phyloP scores from a whole-genome alignment of 2,888 invertebrate genomes.

The Germaria angustata region DNA sequence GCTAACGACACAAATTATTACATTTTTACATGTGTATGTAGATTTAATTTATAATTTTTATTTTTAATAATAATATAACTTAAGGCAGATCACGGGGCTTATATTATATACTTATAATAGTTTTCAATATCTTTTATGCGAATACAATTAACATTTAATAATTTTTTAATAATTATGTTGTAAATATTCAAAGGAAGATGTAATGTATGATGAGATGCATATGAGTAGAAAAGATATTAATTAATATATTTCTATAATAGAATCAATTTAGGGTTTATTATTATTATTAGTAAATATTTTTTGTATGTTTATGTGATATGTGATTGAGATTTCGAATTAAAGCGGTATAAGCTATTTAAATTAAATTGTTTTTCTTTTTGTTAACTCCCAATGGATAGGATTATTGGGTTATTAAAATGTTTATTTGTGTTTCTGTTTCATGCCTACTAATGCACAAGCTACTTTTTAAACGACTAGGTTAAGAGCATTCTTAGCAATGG shows the following conservation, averaged over 20 bases:
- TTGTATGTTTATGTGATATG: slow-evolving; percentile 53
- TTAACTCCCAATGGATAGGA: not conserved
- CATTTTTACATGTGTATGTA: not conserved
- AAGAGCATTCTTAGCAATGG: too few relatives aligned
- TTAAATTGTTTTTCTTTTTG: not conserved
- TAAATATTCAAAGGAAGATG: slow-evolving; percentile 7
- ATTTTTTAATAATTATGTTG: slow-evolving; percentile 2
- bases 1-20: slow-evolving; percentile 22
- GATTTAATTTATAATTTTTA: slow-evolving; percentile 8
- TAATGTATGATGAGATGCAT: not conserved
- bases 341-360: slow-evolving; percentile 52
- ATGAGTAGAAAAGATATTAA: not conserved
- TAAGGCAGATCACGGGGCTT: slow-evolving; percentile 39
- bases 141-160: slow-evolving; percentile 45
- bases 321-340: slow-evolving; percentile 53
- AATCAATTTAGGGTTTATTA: slow-evolving; percentile 2
- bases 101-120: not conserved
- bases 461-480: too few relatives aligned
- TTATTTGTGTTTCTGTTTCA: too few relatives aligned
- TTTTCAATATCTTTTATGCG: not conserved
- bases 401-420: too few relatives aligned
- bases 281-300: not conserved
- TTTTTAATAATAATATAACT: slow-evolving; percentile 38
- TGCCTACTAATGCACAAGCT: too few relatives aligned
- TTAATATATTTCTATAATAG: not conserved